These are phyloP conservation scores for Lateolabrax maculatus DNA, from an alignment of 2,797 vertebrate genomes.

Conservation along the genomic window DNA sequence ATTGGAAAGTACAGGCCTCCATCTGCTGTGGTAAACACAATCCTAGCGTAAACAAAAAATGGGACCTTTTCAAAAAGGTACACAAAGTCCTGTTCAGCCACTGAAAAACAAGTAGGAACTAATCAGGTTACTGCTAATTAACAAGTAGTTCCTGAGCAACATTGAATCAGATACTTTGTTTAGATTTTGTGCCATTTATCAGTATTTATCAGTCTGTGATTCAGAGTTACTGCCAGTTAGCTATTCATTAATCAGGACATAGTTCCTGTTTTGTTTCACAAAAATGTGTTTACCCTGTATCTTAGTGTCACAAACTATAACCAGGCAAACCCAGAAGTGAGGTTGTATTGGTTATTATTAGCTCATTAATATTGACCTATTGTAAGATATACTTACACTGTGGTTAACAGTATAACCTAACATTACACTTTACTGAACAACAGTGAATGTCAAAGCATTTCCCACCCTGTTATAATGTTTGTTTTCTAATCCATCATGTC, in stretches of 20 bases:
- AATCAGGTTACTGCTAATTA: background rate
- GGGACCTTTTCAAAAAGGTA: background rate
- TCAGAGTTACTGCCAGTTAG: background rate
- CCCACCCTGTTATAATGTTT: conserved; percentile 13
- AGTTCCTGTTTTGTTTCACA: background rate
- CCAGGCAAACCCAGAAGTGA: too few species aligned
- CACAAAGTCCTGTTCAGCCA: background rate
- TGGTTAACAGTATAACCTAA: background rate
- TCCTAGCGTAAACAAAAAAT: conserved; percentile 10
- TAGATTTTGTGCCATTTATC: background rate
- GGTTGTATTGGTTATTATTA: too few species aligned
- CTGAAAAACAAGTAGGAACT: background rate
- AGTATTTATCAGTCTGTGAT: conserved; percentile 3
- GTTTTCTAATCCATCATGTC: conserved; percentile 12
- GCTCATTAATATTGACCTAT: too few species aligned
- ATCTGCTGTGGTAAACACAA: background rate
- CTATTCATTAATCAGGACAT: background rate
- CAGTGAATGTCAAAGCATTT: background rate
- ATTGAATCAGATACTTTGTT: background rate
- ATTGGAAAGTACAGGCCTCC: background rate
- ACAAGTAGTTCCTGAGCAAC: background rate
- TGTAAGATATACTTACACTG: background rate
- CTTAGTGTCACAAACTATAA: background rate
- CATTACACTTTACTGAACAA: background rate
- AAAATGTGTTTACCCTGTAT: background rate